Evolutionary conservation across 2,888 invertebrate species (phyloP).

Genomic region (Mesoligia furuncula): DNA sequence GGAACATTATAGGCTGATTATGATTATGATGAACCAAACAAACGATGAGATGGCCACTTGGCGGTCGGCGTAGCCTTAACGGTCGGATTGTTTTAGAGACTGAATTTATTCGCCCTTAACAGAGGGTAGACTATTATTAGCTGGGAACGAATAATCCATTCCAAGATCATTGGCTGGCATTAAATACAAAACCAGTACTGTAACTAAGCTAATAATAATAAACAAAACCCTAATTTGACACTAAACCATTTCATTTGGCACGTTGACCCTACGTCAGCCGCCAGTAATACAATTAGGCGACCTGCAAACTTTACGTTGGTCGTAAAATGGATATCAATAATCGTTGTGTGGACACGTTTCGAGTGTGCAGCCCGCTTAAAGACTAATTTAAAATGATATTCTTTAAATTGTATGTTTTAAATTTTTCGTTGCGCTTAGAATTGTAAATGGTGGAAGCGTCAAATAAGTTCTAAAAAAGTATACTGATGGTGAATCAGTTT

Average conservation of each 20-base stretch:
- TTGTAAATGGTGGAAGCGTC: constrained; percentile 26
- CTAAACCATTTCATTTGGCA: constrained; percentile 32
- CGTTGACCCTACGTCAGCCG: constrained; percentile 51
- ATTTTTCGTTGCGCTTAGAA: constrained; percentile 38
- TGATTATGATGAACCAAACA: too few species aligned
- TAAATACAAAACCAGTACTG: constrained; percentile 22
- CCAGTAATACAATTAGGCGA: constrained; percentile 44
- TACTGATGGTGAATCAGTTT: not conserved
- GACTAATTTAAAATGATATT: constrained; percentile 47
- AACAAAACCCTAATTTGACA: constrained; percentile 52
- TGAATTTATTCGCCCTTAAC: not conserved
- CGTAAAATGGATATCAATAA: constrained; percentile 55
- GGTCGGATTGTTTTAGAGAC: not conserved
- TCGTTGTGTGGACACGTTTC: constrained; percentile 46
- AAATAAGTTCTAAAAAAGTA: not conserved
- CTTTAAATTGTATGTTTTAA: constrained; percentile 24
- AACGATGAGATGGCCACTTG: too few species aligned
- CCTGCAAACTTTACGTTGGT: constrained; percentile 40
- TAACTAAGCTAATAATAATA: constrained; percentile 53
- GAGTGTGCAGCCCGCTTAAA: constrained; percentile 32
- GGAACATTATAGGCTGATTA: too few species aligned
- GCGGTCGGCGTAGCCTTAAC: too few species aligned
- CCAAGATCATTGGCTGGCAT: constrained; percentile 28
- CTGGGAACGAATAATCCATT: constrained; percentile 25
- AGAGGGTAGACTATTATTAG: constrained; percentile 5